Evolutionary conservation across 2,888 invertebrate genomes (phyloP).

Genomic region (Pherbina coryleti): DNA sequence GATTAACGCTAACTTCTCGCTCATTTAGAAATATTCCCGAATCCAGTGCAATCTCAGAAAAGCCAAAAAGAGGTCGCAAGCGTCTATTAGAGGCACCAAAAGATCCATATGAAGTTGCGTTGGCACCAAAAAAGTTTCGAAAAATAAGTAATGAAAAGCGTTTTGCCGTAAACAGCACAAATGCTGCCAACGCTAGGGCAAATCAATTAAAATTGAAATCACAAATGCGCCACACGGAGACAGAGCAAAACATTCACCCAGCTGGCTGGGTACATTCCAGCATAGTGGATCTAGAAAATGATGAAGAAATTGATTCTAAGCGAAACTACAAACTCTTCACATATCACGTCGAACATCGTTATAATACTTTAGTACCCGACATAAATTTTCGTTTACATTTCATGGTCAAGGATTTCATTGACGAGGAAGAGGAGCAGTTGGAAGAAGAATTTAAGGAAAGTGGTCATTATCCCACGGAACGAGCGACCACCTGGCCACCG

Average conservation of each 20-base stretch:
- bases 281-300: conserved; percentile 63
- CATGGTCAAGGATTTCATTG: conserved; percentile 66
- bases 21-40: conserved; percentile 40
- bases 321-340: conserved; percentile 65
- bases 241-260: conserved; percentile 59
- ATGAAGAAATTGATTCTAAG: conserved; percentile 63
- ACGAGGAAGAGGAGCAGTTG: conserved; percentile 53
- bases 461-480: conserved; percentile 30
- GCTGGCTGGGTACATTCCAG: conserved; percentile 59
- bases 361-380: conserved; percentile 64
- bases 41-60: conserved; percentile 39
- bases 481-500: conserved; percentile 51
- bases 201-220: neutral
- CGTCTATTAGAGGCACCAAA: conserved; percentile 52
- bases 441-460: conserved; percentile 36
- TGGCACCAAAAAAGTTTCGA: conserved; percentile 59
- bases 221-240: conserved; percentile 39
- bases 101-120: conserved; percentile 58
- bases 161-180: conserved; percentile 46
- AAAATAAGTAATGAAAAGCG: conserved; percentile 57
- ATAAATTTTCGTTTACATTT: conserved; percentile 62
- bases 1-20: neutral
- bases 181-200: conserved; percentile 33
- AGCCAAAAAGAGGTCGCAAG: conserved; percentile 56
- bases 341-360: conserved; percentile 65